These are phyloP conservation scores for Arctocebus calabarensis DNA, from an alignment of 2,797 vertebrate species.

Conservation along the genomic window DNA sequence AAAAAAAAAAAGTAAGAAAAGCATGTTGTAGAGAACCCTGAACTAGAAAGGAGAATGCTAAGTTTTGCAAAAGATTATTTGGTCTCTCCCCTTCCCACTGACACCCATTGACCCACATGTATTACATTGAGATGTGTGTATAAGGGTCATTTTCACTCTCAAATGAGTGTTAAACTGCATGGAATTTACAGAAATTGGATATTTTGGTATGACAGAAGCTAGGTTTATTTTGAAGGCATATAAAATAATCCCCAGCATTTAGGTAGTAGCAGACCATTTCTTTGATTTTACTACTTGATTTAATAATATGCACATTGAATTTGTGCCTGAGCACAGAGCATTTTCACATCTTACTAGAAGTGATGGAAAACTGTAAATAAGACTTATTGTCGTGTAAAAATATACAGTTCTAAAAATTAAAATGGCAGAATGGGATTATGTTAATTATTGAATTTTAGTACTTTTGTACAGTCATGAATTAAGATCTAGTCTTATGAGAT, in stretches of 20 bases:
- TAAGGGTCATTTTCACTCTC: not conserved
- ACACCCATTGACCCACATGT: not conserved
- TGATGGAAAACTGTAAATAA: not conserved
- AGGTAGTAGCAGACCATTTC: not conserved
- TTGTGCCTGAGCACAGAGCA: conserved; percentile 16
- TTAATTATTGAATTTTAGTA: conserved; percentile 37
- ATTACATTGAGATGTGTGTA: not conserved
- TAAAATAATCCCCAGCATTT: not conserved
- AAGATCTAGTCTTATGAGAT: conserved; percentile 53
- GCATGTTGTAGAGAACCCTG: not conserved
- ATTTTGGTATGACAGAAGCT: not conserved
- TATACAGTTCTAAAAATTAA: conserved; percentile 42
- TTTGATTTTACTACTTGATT: conserved; percentile 51
- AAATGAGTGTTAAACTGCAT: not conserved
- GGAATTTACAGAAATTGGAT: not conserved
- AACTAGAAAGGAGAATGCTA: not conserved
- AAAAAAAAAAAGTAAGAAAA: not conserved
- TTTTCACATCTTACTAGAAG: not conserved
- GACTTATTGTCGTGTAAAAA: conserved; percentile 41
- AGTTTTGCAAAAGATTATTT: not conserved
- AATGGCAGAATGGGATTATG: conserved; percentile 18
- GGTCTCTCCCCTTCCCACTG: no score
- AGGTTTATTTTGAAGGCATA: not conserved
- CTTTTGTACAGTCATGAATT: conserved; percentile 58
- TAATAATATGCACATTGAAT: not conserved